A percentile compares a stretch with the other conserved stretches of the same genome.
phyloP scores from a whole-genome alignment of 2,888 invertebrate species.

The Blera fallax region DNA sequence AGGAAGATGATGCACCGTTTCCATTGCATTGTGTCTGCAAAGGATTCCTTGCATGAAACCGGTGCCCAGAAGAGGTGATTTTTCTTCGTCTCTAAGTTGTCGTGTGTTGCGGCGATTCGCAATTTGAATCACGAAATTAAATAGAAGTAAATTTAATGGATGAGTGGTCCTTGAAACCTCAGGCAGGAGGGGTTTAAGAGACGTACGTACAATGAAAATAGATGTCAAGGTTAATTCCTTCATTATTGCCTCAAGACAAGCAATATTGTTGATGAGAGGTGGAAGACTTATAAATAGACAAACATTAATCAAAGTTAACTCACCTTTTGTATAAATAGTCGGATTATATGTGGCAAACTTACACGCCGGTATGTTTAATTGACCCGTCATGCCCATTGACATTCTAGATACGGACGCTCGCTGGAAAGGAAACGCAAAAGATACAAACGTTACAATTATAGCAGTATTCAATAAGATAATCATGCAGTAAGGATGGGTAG shows the following conservation, averaged over 20 bases:
- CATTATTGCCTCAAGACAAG: no score
- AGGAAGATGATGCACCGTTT: slow-evolving; percentile 10
- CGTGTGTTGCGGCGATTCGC: slow-evolving; percentile 26
- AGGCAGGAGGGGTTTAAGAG: no score
- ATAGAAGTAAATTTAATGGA: neutral
- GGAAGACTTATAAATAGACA: neutral
- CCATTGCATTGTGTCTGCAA: neutral
- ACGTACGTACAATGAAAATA: no score
- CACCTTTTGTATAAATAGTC: slow-evolving; percentile 79
- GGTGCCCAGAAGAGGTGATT: slow-evolving; percentile 34
- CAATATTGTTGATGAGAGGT: neutral
- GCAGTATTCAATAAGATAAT: no score
- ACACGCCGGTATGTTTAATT: slow-evolving; percentile 80
- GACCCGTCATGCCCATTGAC: slow-evolving; percentile 81
- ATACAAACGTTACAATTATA: neutral
- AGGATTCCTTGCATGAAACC: slow-evolving; percentile 6
- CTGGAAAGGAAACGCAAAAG: slow-evolving; percentile 75
- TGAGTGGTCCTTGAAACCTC: no score
- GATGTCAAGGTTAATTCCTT: no score
- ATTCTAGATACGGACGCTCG: slow-evolving; percentile 81
- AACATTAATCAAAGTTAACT: slow-evolving; percentile 53
- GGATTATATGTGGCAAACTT: slow-evolving; percentile 80
- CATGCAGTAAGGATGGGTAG: no score
- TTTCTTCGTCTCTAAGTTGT: slow-evolving; percentile 30
- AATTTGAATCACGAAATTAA: neutral